phyloP scores from a whole-genome alignment of 2,888 invertebrate genomes.

The Hypercompe scribonia region DNA sequence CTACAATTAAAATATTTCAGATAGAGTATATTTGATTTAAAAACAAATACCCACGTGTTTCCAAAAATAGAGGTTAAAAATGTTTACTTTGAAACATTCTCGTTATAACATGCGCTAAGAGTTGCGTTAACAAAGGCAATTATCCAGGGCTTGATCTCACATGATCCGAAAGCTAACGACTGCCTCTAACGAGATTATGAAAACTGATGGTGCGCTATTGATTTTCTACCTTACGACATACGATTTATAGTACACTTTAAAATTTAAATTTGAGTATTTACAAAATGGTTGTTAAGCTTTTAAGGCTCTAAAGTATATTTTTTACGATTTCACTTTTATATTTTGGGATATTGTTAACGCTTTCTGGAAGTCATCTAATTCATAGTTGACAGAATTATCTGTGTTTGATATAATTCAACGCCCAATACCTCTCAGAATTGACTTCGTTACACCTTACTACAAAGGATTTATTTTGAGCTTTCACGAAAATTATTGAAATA shows the following conservation, averaged over 20 bases:
- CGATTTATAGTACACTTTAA: neutral
- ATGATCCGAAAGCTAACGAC: constrained; percentile 50
- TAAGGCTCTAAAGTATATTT: neutral
- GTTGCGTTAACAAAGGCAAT: constrained; percentile 47
- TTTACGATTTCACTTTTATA: neutral
- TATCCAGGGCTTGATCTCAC: constrained; percentile 36
- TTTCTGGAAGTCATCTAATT: neutral
- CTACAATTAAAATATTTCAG: neutral
- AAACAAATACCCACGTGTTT: neutral
- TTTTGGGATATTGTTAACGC: neutral
- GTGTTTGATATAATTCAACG: neutral
- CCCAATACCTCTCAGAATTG: neutral
- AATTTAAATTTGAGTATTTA: neutral
- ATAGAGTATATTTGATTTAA: neutral
- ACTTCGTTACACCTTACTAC: neutral
- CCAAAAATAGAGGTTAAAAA: neutral
- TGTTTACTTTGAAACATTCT: neutral
- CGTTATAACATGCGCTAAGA: constrained; percentile 10
- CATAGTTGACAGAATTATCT: neutral
- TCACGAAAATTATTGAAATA: neutral
- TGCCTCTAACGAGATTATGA: constrained; percentile 48
- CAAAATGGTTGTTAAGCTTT: neutral
- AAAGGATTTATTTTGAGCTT: neutral
- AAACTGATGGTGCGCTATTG: constrained; percentile 36
- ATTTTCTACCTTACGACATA: constrained; percentile 9